Evolutionary conservation across 1,140 invertebrate species (phyloP).

Genomic region (Pemphigus obesinymphae): DNA sequence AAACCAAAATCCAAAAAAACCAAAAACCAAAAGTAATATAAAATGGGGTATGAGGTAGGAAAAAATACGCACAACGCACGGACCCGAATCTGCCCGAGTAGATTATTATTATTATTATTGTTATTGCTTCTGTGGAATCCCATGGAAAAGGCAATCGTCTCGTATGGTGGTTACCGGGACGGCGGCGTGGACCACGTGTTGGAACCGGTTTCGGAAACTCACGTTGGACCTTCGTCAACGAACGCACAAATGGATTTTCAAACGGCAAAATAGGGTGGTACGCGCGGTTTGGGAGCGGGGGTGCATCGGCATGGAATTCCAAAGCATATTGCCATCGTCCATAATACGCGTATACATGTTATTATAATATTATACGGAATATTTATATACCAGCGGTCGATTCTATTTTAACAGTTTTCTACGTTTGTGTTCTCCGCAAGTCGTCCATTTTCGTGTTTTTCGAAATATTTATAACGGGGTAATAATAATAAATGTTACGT

Average conservation of each 20-base stretch:
- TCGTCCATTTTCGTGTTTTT: no score
- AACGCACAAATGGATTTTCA: background rate
- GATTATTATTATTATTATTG: no score
- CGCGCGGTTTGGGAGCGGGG: no score
- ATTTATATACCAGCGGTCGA: no score
- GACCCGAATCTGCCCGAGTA: background rate
- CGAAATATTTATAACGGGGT: no score
- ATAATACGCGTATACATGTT: no score
- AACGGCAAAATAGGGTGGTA: background rate
- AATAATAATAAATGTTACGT: no score
- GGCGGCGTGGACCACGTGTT: slow-evolving; percentile 21
- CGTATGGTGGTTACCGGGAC: background rate
- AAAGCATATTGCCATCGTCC: no score
- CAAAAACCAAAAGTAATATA: slow-evolving; percentile 1
- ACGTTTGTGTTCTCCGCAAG: no score
- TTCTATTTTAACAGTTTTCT: no score
- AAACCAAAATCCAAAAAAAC: no score
- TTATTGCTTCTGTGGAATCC: background rate
- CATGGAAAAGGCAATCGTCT: background rate
- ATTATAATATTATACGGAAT: no score
- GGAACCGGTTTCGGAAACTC: background rate
- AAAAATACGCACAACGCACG: background rate
- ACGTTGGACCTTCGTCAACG: background rate
- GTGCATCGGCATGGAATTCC: slow-evolving; percentile 25
- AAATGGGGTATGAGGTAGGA: background rate